These are phyloP conservation scores for Cylloceria caligata DNA, from an alignment of 2,888 invertebrate species.

Conservation along the genomic window DNA sequence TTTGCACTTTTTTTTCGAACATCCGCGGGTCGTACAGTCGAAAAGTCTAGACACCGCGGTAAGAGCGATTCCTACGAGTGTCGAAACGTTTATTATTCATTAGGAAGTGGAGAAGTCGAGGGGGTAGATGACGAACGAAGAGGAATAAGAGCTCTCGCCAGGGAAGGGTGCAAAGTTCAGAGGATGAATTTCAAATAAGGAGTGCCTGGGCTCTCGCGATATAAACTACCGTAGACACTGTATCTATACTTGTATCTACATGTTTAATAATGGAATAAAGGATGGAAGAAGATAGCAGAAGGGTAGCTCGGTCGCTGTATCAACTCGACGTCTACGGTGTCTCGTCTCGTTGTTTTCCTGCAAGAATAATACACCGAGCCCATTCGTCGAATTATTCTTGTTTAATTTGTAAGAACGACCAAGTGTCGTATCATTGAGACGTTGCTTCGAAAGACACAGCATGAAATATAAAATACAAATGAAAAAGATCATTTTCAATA, in stretches of 20 bases:
- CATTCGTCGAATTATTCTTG: constrained; percentile 53
- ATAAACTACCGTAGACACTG: constrained; percentile 40
- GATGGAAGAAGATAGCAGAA: constrained; percentile 35
- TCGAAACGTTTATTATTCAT: constrained; percentile 61
- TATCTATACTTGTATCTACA: constrained; percentile 36
- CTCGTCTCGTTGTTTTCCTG: constrained; percentile 37
- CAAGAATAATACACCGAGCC: constrained; percentile 28
- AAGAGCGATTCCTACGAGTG: constrained; percentile 35
- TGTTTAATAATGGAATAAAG: constrained; percentile 52
- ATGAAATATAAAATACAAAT: neutral
- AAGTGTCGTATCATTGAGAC: constrained; percentile 15
- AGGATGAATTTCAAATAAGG: constrained; percentile 62
- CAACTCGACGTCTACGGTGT: constrained; percentile 38
- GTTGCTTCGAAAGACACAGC: neutral
- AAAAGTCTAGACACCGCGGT: constrained; percentile 16
- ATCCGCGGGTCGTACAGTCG: constrained; percentile 32
- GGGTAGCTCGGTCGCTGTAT: constrained; percentile 31
- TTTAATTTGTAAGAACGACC: constrained; percentile 58
- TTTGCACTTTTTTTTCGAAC: constrained; percentile 19
- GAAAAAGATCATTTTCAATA: neutral
- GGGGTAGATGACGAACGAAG: constrained; percentile 27
- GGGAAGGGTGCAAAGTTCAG: constrained; percentile 58
- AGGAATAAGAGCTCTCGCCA: constrained; percentile 48
- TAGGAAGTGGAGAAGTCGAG: constrained; percentile 29
- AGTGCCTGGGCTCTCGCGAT: constrained; percentile 23